A percentile compares a stretch with the other conserved stretches of the same genome.
These are phyloP conservation scores for Himalopsyche phryganea DNA, from an alignment of 1,140 invertebrate species.

Conservation along the genomic window DNA sequence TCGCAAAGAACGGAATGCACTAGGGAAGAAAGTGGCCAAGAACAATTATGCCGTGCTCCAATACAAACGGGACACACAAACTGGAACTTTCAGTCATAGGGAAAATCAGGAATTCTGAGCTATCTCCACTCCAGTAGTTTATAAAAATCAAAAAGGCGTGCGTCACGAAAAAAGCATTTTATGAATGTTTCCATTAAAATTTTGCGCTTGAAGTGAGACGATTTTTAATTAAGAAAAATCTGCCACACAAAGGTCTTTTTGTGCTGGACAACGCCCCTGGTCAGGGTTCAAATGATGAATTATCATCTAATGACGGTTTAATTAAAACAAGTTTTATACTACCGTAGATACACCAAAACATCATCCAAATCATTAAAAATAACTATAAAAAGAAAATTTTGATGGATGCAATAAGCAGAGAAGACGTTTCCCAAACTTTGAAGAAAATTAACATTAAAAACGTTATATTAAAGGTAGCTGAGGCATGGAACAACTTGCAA, in stretches of 20 bases:
- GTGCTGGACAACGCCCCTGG: conserved; percentile 44
- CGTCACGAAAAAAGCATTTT: conserved; percentile 29
- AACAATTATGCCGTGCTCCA: neutral
- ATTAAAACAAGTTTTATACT: conserved; percentile 41
- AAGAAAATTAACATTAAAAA: too few species aligned
- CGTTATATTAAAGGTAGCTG: too few species aligned
- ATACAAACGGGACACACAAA: neutral
- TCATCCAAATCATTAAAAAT: conserved; percentile 37
- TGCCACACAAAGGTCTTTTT: conserved; percentile 35
- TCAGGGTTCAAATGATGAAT: conserved; percentile 30
- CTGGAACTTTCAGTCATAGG: neutral
- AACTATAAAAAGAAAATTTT: conserved; percentile 23
- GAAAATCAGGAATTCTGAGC: neutral
- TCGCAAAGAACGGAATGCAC: neutral
- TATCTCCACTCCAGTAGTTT: neutral
- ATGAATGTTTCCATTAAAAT: conserved; percentile 29
- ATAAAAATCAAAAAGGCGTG: conserved; percentile 21
- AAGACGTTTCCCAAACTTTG: too few species aligned
- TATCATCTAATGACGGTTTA: neutral
- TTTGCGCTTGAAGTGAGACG: conserved; percentile 32
- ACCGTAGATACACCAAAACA: conserved; percentile 44
- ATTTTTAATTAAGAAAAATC: conserved; percentile 26
- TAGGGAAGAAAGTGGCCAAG: neutral
- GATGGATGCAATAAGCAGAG: too few species aligned
- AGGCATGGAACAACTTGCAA: too few species aligned